These are phyloP conservation scores for Mellivora capensis DNA, from an alignment of 2,113 vertebrate species.

Conservation along the genomic window DNA sequence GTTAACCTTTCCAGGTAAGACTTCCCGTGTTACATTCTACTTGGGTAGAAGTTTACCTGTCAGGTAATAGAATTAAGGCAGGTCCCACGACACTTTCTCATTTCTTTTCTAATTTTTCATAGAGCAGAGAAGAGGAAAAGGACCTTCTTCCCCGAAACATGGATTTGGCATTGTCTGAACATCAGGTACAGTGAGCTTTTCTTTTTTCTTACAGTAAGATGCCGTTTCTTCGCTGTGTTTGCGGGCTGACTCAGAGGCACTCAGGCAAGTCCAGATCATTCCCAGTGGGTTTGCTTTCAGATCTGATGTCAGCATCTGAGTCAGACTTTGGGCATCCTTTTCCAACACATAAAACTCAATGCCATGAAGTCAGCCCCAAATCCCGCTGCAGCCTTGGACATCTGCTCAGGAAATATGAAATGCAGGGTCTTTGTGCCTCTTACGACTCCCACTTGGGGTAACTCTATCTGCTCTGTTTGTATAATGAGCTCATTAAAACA, in stretches of 20 bases:
- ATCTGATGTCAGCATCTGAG: not conserved
- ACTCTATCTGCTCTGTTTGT: not conserved
- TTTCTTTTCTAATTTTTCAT: constrained; percentile 67
- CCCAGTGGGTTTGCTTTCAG: not conserved
- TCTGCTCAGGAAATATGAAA: not conserved
- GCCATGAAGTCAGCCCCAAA: not conserved
- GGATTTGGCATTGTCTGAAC: constrained; percentile 93
- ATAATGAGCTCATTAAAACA: not conserved
- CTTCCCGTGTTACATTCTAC: not conserved
- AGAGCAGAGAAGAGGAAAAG: constrained; percentile 92
- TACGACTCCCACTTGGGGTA: not conserved
- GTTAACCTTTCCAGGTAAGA: not conserved
- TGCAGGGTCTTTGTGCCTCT: not conserved
- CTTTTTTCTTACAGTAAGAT: constrained; percentile 67
- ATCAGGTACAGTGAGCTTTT: constrained; percentile 85
- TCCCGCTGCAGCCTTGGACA: not conserved
- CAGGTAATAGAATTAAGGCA: not conserved
- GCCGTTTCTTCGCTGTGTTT: not conserved
- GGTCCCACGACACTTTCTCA: not conserved
- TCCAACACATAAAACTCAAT: not conserved
- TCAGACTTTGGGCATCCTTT: not conserved
- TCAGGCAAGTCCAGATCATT: not conserved
- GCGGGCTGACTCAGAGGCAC: not conserved
- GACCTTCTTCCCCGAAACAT: constrained; percentile 94
- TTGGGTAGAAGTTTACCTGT: not conserved